These are phyloP conservation scores for Drosophila ohnishii DNA, from an alignment of 1,140 invertebrate species.

Conservation along the genomic window DNA sequence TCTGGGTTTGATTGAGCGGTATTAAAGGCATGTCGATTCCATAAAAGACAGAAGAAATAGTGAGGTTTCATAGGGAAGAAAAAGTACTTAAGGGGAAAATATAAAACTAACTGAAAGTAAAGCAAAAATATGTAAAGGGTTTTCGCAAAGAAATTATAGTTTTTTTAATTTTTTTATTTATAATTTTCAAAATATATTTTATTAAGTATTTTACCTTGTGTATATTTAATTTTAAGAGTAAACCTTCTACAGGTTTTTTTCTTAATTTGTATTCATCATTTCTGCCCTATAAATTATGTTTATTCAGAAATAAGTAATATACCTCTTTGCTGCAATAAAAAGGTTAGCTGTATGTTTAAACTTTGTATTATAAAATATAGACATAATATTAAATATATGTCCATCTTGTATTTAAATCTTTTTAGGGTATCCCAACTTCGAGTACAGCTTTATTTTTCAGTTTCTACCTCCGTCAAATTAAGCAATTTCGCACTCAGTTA, in stretches of 20 bases:
- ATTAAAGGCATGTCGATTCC: constrained; percentile 4
- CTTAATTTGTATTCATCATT: neutral
- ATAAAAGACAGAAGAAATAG: neutral
- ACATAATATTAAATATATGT: no score
- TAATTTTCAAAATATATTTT: no score
- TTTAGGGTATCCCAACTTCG: neutral
- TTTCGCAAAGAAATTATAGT: no score
- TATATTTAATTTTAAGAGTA: no score
- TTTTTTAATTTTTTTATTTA: no score
- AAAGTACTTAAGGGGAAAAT: no score
- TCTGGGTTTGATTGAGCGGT: constrained; percentile 9
- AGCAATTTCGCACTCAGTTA: constrained; percentile 47
- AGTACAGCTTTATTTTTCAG: neutral
- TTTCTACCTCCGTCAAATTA: constrained; percentile 40
- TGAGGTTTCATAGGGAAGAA: no score
- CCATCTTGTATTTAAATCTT: neutral
- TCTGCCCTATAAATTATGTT: neutral
- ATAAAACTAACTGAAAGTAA: no score
- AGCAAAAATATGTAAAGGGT: no score
- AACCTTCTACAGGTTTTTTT: no score
- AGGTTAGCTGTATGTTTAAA: neutral
- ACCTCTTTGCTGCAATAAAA: no score
- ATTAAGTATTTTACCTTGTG: no score
- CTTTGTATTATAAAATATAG: neutral
- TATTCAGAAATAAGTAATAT: neutral